phyloP scores from a whole-genome alignment of 1,140 invertebrate species.

The Tetragonula clypearis region DNA sequence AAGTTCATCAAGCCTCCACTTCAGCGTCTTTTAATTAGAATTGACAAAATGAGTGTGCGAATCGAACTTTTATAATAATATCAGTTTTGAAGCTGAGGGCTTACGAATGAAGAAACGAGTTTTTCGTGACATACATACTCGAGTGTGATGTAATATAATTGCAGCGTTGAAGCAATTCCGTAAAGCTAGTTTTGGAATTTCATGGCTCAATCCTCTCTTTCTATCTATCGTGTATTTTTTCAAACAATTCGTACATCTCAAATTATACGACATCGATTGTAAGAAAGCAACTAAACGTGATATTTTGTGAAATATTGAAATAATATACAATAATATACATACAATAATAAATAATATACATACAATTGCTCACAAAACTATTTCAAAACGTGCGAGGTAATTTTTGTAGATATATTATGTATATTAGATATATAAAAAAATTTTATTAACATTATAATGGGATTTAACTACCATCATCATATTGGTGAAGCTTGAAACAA shows the following conservation, averaged over 20 bases:
- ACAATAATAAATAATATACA: too few relatives aligned
- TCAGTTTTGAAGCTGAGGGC: slow-evolving; percentile 45
- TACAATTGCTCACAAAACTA: too few relatives aligned
- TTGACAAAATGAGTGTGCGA: background rate
- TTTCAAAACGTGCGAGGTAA: too few relatives aligned
- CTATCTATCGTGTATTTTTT: slow-evolving; percentile 8
- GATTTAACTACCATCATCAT: too few relatives aligned
- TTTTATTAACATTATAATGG: too few relatives aligned
- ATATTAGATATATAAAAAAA: too few relatives aligned
- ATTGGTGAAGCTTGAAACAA: too few relatives aligned
- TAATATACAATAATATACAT: too few relatives aligned
- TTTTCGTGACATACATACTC: slow-evolving; percentile 54
- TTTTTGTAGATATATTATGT: too few relatives aligned
- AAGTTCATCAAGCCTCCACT: background rate
- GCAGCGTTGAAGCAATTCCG: slow-evolving; percentile 51
- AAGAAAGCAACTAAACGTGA: background rate
- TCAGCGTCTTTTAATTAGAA: background rate
- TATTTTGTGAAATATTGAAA: too few relatives aligned
- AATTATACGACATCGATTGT: background rate
- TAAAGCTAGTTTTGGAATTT: slow-evolving; percentile 46
- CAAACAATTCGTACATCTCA: background rate
- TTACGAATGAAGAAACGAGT: slow-evolving; percentile 44
- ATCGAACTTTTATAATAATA: slow-evolving; percentile 6
- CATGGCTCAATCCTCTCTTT: background rate
- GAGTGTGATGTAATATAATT: slow-evolving; percentile 48